phyloP scores from a whole-genome alignment of 2,113 vertebrate genomes.

The Oplegnathus fasciatus region DNA sequence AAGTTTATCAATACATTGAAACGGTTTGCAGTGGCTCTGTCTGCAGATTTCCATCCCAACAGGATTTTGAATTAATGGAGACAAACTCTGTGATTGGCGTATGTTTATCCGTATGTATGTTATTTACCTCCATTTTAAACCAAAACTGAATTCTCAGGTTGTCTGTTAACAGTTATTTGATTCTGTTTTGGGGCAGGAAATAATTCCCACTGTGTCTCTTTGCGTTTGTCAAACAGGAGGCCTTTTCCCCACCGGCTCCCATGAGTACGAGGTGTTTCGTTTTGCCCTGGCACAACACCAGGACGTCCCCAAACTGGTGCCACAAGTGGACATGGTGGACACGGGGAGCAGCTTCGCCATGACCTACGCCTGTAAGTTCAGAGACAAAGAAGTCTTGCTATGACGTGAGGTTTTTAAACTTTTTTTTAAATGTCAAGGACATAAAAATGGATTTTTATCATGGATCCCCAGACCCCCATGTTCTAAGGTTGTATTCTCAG shows the following conservation, averaged over 20 bases:
- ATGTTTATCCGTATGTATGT: too few species aligned
- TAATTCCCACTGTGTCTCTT: constrained; percentile 6
- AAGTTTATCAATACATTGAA: too few species aligned
- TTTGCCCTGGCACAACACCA: constrained; percentile 95
- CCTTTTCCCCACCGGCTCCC: constrained; percentile 95
- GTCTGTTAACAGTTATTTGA: not conserved
- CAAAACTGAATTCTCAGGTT: not conserved
- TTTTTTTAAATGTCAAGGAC: not conserved
- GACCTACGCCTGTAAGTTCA: constrained; percentile 96
- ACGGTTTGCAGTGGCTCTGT: too few species aligned
- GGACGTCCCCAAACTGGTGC: constrained; percentile 95
- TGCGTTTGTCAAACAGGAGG: constrained; percentile 86
- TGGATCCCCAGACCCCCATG: not conserved
- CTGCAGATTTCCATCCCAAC: too few species aligned
- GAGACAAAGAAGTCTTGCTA: not conserved
- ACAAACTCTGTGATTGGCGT: too few species aligned
- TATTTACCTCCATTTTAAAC: not conserved
- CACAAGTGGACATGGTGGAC: constrained; percentile 99
- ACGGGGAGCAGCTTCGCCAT: constrained; percentile 98
- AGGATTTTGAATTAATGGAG: too few species aligned
- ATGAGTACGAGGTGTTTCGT: constrained; percentile 97
- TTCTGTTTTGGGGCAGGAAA: not conserved
- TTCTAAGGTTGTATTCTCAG: not conserved
- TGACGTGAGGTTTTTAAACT: too few species aligned
- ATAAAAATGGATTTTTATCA: not conserved